These are phyloP conservation scores for Drosophila sturtevanti DNA, from an alignment of 1,140 invertebrate species.

Conservation along the genomic window DNA sequence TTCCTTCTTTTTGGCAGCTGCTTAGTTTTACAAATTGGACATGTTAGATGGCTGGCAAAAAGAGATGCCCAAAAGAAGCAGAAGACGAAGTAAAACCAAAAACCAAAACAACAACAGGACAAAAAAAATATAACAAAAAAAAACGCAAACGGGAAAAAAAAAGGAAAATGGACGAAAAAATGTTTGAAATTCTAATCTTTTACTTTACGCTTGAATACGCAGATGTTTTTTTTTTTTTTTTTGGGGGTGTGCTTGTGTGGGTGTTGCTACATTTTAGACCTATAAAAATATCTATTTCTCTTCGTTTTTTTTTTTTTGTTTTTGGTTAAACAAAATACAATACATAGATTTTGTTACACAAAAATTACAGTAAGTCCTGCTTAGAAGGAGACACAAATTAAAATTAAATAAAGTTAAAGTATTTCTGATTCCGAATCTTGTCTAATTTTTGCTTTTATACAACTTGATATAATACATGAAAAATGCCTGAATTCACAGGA, in stretches of 20 bases:
- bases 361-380: conserved; percentile 34
- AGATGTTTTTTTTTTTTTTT: not conserved
- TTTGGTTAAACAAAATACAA: conserved; percentile 12
- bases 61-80: conserved; percentile 10
- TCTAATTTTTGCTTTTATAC: too few species aligned
- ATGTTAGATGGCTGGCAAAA: conserved; percentile 1
- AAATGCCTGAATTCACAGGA: too few species aligned
- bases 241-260: conserved; percentile 11
- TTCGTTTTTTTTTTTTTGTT: not conserved
- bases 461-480: too few species aligned
- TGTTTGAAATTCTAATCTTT: conserved; percentile 74
- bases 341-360: not conserved
- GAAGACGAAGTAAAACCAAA: conserved; percentile 10
- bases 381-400: conserved; percentile 8
- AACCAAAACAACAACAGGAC: conserved; percentile 25
- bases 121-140: conserved; percentile 21
- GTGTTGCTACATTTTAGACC: conserved; percentile 12
- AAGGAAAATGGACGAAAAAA: conserved; percentile 48
- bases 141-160: conserved; percentile 28
- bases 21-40: conserved; percentile 69
- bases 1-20: conserved; percentile 58
- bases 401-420: not conserved
- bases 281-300: conserved; percentile 33
- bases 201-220: conserved; percentile 70
- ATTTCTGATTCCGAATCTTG: too few species aligned